Base-by-base conservation (phyloP, 2,113 vertebrate genomes). In the Gobiocypris rarus region DNA sequence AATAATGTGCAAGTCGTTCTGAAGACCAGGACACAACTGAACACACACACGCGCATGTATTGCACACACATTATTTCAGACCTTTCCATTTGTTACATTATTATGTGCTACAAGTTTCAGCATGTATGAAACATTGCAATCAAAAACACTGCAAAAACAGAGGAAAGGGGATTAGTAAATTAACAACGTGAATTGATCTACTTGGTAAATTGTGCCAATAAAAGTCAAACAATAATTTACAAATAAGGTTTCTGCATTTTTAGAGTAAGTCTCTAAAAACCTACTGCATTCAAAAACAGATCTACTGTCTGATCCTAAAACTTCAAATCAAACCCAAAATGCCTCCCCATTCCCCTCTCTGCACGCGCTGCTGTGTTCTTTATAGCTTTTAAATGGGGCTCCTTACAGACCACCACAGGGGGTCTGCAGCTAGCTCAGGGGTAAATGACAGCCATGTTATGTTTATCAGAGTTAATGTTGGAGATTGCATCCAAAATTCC, bases 1-100 rank as follows among this genome's bases (percentile, higher is more conserved):
- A 86, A 90, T 93, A 93, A 93, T 92, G 91, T 92, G 88, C 85
- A 84, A 78, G 92, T 91, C 89, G 87, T 93, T 93, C 87, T 75
- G 78, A 87, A 88, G 90, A 87, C 89, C 89, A 89, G 85, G 83
- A 74, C 89, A 90, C 90, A 91, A 92, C 91, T 75, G 89, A 88
- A 85, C 81, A 83, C 59, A 63, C 19, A 22, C 34, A 26, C 61
- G 65, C 34, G 1, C n/a, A 50, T 10, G 71, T 28, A 52, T 26
- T 67, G 54, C 41, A 61, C 8, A 41, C 10, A 71, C 81, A 74
- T 61, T 10, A n/a, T n/a, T n/a, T 73, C 70, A 50, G 45, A 10
- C 45, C 73, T 75, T 69, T 41, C 34, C n/a, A 70, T 41, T 3
- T 11, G 17, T 70, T 70, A 22, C 67, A 41, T 22, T 71, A 3